Base-by-base conservation (phyloP, 2,888 invertebrate species). In the Ectropis crepuscularia region DNA sequence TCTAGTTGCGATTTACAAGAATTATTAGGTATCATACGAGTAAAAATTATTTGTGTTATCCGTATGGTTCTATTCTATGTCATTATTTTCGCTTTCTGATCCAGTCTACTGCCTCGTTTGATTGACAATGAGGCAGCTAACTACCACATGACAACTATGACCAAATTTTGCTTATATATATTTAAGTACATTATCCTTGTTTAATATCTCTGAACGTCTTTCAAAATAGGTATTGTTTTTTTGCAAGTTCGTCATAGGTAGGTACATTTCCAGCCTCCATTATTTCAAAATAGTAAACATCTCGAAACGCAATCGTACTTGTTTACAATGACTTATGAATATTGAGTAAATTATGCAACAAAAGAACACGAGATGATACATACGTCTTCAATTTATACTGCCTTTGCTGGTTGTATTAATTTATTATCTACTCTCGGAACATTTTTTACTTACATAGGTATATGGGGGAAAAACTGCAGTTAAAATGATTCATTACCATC, bases 81-180 rank as follows among this genome's bases (percentile, higher is more conserved):
- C 49, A 61, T 69, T 69, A 62, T 68, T 69, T 74, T 75, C 69
- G 62, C 69, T 75, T 74, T 75, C 68, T 71, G 64, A 70, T 72
- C 61, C 68, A 63, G 58, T 67, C 61, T 65, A 60, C 53, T 61
- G 66, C 61, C 48, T 48, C 36, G 16, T 57, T 48, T 42, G 42
- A 50, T 50, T 36, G 37, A 38, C 38, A 45, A 42, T 9, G n/a
- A 6, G 2, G 6, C 36, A 46, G 16, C 6, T 5, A 9, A 5
- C 48, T 5, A 10, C 16, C 7, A 11, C 8, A 5, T 16, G 7
- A 8, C 8, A 7, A 12, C 11, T 10, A 5, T 47, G 5, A 11
- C 5, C 47, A 36, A 47, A 5, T 36, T 47, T 47, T 36, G 5
- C 36, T 47, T 47, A 5, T 5, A 6, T 10, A 5, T 43, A n/a